Evolutionary conservation across 2,888 invertebrate species (phyloP).

Genomic region (Suillia variegata): DNA sequence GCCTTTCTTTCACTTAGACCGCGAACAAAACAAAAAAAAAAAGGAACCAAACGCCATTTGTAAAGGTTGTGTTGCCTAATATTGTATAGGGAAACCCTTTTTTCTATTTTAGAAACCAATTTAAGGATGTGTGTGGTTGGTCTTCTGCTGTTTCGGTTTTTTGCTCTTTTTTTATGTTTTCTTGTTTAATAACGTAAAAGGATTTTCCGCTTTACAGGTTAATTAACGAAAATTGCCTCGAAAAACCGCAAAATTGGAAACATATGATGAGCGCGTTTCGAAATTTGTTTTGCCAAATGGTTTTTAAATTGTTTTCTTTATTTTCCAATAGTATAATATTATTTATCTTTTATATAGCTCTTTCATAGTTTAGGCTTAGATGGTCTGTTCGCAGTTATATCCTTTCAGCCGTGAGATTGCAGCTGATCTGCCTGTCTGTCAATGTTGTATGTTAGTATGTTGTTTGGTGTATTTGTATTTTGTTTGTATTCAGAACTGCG

Average conservation of each 20-base stretch:
- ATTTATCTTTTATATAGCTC: too few relatives aligned
- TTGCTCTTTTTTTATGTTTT: too few relatives aligned
- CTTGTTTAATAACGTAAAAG: conserved; percentile 8
- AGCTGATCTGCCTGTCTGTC: too few relatives aligned
- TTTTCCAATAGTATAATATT: neutral
- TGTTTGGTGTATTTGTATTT: neutral
- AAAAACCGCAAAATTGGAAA: conserved; percentile 48
- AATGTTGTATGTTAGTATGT: too few relatives aligned
- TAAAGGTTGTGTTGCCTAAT: neutral
- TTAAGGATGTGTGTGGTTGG: too few relatives aligned
- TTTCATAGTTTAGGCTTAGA: too few relatives aligned
- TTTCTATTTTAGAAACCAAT: neutral
- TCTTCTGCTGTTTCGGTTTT: too few relatives aligned
- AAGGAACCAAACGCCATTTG: too few relatives aligned
- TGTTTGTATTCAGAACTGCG: neutral
- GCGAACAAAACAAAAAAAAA: too few relatives aligned
- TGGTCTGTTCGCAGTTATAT: too few relatives aligned
- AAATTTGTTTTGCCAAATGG: conserved; percentile 53
- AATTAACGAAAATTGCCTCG: conserved; percentile 22
- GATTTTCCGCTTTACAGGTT: conserved; percentile 9
- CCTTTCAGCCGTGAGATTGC: neutral
- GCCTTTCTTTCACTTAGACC: conserved; percentile 1
- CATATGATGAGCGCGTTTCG: conserved; percentile 49
- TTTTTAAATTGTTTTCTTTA: conserved; percentile 49
- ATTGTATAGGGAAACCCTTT: conserved; percentile 10